These are phyloP conservation scores for Helobdella robusta DNA, from an alignment of 2,888 invertebrate species.

Conservation along the genomic window DNA sequence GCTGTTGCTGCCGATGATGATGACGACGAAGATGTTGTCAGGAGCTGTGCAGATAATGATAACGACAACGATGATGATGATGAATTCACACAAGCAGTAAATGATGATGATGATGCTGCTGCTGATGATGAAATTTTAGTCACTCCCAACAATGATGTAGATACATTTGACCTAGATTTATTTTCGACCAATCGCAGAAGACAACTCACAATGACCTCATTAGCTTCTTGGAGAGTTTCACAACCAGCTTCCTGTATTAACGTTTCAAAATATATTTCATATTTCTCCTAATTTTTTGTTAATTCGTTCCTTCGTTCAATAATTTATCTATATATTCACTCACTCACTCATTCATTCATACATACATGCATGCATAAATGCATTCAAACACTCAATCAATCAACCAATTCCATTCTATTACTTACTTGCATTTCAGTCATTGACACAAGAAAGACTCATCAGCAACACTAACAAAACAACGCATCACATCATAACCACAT, in stretches of 20 bases:
- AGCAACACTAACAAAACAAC: neutral
- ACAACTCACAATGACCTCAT: constrained; percentile 22
- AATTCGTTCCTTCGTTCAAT: too few relatives aligned
- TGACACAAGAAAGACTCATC: too few relatives aligned
- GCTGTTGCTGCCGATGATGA: too few relatives aligned
- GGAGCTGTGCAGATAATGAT: too few relatives aligned
- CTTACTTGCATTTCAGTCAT: too few relatives aligned
- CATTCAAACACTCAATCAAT: too few relatives aligned
- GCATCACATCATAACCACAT: neutral
- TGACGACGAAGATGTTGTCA: too few relatives aligned
- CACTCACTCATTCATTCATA: too few relatives aligned
- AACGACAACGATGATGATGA: neutral
- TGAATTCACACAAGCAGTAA: neutral
- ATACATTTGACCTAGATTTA: neutral
- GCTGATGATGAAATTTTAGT: neutral
- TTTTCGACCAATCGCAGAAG: constrained; percentile 3
- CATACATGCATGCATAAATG: too few relatives aligned
- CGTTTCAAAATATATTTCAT: neutral
- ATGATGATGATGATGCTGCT: neutral
- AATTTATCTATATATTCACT: too few relatives aligned
- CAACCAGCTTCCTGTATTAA: constrained; percentile 17
- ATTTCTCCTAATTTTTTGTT: too few relatives aligned
- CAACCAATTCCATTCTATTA: too few relatives aligned
- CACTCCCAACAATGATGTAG: neutral
- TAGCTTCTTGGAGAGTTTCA: constrained; percentile 8